A percentile compares a stretch with the other conserved stretches of the same genome.
Evolutionary conservation across 2,797 vertebrate genomes (phyloP).

Genomic region (Cyclopterus lumpus): DNA sequence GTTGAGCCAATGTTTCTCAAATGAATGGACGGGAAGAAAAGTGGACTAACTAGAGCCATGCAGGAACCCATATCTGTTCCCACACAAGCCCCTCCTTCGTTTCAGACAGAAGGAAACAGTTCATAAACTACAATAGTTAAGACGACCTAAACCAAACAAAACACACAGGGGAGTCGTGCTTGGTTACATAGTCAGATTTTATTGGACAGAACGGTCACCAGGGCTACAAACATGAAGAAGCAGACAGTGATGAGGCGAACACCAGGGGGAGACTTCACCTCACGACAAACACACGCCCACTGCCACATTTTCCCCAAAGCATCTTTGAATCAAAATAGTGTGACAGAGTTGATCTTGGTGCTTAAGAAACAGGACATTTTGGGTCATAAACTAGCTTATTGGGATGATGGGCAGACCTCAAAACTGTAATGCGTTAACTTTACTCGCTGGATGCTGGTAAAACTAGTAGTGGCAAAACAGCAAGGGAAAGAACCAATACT

Average conservation of each 20-base stretch:
- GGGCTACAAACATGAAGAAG: slow-evolving; percentile 80
- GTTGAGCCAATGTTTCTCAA: not conserved
- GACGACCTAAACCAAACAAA: not conserved
- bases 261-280: slow-evolving; percentile 77
- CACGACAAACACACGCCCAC: slow-evolving; percentile 46
- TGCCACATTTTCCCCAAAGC: slow-evolving; percentile 35
- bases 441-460: slow-evolving; percentile 9
- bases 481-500: slow-evolving; percentile 22
- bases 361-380: slow-evolving; percentile 45
- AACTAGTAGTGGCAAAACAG: slow-evolving; percentile 7
- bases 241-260: slow-evolving; percentile 73
- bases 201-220: slow-evolving; percentile 82
- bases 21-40: not conserved
- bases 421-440: slow-evolving; percentile 53
- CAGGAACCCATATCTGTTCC: not conserved
- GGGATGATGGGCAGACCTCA: slow-evolving; percentile 47
- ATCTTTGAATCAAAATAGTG: slow-evolving; percentile 40
- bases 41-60: not conserved
- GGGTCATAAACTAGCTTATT: slow-evolving; percentile 23
- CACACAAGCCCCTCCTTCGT: not conserved
- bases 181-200: slow-evolving; percentile 81
- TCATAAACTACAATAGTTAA: too few relatives aligned
- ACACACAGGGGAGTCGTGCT: not conserved
- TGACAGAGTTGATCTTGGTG: slow-evolving; percentile 52
- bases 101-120: too few relatives aligned